Conservation (phyloP, 2,113 vertebrate species). For the Thinocorus orbignyianus region DNA sequence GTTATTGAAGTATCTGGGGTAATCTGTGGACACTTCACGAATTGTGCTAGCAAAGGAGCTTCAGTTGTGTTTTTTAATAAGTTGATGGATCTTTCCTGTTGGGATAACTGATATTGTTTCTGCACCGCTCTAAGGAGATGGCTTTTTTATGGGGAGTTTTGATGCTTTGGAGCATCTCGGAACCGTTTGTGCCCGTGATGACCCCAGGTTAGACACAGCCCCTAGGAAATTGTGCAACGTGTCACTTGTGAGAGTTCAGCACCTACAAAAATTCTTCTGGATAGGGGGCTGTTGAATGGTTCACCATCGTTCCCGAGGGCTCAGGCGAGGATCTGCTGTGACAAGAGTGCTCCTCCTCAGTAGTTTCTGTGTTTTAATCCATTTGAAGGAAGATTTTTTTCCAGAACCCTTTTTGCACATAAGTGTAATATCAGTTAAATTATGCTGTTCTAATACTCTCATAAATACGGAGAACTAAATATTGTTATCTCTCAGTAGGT, state of each 20-base stretch:
- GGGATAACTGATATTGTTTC: not conserved
- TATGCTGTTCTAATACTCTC: not conserved
- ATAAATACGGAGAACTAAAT: not conserved
- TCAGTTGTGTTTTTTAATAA: accelerated
- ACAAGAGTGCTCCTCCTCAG: accelerated
- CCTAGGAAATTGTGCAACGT: accelerated
- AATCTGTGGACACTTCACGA: not conserved
- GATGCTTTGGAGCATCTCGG: not conserved
- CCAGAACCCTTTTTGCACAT: not conserved
- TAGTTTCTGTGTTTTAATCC: not conserved
- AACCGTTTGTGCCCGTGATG: not conserved
- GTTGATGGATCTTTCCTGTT: not conserved
- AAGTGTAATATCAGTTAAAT: not conserved
- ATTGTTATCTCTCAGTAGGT: not conserved
- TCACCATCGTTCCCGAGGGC: not conserved
- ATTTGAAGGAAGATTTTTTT: not conserved
- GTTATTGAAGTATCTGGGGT: not conserved
- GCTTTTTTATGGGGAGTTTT: not conserved
- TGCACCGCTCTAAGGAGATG: not conserved
- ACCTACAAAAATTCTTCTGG: not conserved
- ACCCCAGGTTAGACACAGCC: not conserved
- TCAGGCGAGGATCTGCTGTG: not conserved
- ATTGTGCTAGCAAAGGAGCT: not conserved
- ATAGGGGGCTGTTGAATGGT: not conserved
- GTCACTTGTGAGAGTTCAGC: not conserved